Percentiles rank a stretch among this genome's conserved stretches.
Evolutionary conservation across 2,113 vertebrate genomes (phyloP).

Genomic region (Pteropus alecto): DNA sequence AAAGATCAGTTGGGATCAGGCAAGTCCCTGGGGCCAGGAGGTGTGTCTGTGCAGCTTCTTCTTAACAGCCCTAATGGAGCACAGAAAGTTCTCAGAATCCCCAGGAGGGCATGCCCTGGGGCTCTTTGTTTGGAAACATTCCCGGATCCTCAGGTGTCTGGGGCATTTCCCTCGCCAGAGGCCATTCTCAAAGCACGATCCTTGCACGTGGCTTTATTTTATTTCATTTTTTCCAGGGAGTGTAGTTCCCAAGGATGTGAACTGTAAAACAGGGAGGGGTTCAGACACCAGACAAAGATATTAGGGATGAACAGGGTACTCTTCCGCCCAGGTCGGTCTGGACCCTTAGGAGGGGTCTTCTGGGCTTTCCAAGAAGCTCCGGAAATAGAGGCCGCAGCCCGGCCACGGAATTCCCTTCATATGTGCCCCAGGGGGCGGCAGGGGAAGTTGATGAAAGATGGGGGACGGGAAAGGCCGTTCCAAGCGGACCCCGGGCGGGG

Average conservation of each 20-base stretch:
- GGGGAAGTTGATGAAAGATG: neutral
- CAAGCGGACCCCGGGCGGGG: neutral
- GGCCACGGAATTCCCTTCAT: neutral
- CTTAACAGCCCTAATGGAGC: constrained; percentile 12
- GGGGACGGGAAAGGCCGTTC: neutral
- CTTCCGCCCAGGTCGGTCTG: neutral
- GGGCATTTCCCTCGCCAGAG: constrained; percentile 50
- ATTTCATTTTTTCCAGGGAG: neutral
- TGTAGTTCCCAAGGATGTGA: constrained; percentile 6
- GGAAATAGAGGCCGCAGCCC: neutral
- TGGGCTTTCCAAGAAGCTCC: constrained; percentile 15
- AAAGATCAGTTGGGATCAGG: constrained; percentile 55
- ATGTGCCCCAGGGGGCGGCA: neutral
- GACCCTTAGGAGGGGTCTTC: neutral
- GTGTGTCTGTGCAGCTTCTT: neutral
- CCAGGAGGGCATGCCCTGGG: constrained; percentile 54
- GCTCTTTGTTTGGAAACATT: constrained; percentile 73
- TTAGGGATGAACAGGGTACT: neutral
- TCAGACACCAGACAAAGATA: neutral
- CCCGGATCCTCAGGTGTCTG: constrained; percentile 63
- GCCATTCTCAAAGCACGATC: constrained; percentile 43
- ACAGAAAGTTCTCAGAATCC: constrained; percentile 33
- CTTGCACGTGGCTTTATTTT: constrained; percentile 59
- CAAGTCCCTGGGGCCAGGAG: constrained; percentile 17
- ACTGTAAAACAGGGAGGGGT: neutral